Evolutionary conservation across 2,113 vertebrate species (phyloP), one percentile per base, ranked within the genome.

Genomic region (Chlorocebus sabaeus): DNA sequence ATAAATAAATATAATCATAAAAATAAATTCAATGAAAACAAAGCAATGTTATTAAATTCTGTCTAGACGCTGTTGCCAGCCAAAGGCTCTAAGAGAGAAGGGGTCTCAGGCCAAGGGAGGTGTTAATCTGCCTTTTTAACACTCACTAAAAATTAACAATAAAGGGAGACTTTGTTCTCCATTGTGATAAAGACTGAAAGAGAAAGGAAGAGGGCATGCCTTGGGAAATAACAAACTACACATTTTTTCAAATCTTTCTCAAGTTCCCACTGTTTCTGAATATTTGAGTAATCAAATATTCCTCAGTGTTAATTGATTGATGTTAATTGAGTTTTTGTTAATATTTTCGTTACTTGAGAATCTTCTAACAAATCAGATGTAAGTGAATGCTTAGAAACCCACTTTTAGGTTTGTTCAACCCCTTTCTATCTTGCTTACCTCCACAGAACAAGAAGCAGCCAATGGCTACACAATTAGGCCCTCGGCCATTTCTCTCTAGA

Each of bases 11-110:
- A 45, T 45, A 93, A 93, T 93, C 61, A 61, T 48, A 55, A 92
- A 96, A 96, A 90, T 87, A 89, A 96, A 92, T 95, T 85, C 43
- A 52, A 18, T 83, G 81, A 76, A 96, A 97, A 90, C 75, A 75
- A 96, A 95, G 73, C 85, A 73, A 80, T 8, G 5, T 64, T 88
- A 89, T 87, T 89, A 87, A 79, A 87, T 95, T 95, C 92, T 2
- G 1, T 76, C 43, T 22, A 82, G 70, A 68, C 17, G 73, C 18
- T 27, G 10, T 35, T 30, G 79, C 64, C 59, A 79, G 78, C 45
- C 68, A 89, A 78, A 90, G n/a, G 72, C 73, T 89, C 79, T 83
- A 67, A 89, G 17, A 84, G 18, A 52, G 22, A 43, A n/a, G 16
- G 27, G 6, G 38, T 45, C 82, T 93, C 18, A 1, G 75, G 91